Evolutionary conservation across 1,140 invertebrate genomes (phyloP), one percentile per base, ranked within the genome.

Genomic region (Goniozus legneri): DNA sequence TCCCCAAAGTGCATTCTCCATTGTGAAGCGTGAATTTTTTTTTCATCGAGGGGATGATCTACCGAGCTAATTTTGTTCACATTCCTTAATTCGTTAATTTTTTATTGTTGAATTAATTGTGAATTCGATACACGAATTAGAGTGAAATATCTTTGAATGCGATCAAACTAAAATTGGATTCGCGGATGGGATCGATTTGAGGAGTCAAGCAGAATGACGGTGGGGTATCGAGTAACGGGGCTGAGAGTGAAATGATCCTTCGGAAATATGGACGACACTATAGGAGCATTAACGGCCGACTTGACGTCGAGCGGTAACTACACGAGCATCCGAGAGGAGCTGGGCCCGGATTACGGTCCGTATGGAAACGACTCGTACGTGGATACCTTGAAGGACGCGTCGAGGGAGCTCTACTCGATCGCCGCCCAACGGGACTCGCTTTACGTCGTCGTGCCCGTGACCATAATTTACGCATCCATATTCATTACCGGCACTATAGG

Each of bases 401-500:
- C n/a, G n/a, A n/a, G 8, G 33, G 2, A 8, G 14, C 14, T 24
- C 34, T 10, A 20, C 36, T 2, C 36, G 33, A 1, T 44, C 49
- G 0, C 76, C 2, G 76, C 81, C 0, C 76, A 76, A 49, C 74
- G 84, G 15, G 87, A 89, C 60, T 65, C 84, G 0, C 66, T 92
- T 0, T 84, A 82, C 52, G 80, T 91, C 3, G 85, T 91, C 0
- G 66, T 91, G 30, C 88, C 89, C 0, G 84, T 92, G 8, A 90
- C 86, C 1, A 75, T 92, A 3, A 79, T 95, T 16, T 97, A 97
- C 69, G 64, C 79, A 0, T 53, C 89, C 0, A 95, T 97, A 55
- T 91, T 97, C 56, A 56, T 95, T 1, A 86, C 85, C 1, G 94
- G 95, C 2, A 74, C 92, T 0, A 71, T 97, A 10, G 95, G 95